phyloP scores from a whole-genome alignment of 2,888 invertebrate genomes.

The Drosophila lutescens region DNA sequence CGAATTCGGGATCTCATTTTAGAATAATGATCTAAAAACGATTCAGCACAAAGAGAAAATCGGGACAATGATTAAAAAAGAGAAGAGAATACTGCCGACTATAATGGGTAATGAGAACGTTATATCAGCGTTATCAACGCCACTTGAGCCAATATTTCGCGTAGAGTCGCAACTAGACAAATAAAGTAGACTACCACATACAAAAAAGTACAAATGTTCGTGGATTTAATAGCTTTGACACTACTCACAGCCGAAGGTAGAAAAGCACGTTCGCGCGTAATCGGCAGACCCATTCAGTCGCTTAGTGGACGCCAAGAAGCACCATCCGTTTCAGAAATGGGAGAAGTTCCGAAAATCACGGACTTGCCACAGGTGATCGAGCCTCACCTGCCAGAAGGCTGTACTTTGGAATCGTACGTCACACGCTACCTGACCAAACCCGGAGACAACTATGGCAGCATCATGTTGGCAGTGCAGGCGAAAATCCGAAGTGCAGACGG shows the following conservation, averaged over 20 bases:
- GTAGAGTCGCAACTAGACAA: conserved; percentile 13
- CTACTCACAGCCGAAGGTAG: conserved; percentile 24
- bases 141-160: conserved; percentile 52
- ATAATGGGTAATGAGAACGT: conserved; percentile 2
- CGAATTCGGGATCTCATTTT: no score
- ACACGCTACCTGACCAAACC: conserved; percentile 85
- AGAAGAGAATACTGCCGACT: background rate
- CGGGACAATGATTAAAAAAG: background rate
- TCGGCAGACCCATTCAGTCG: conserved; percentile 37
- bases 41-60: background rate
- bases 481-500: conserved; percentile 76
- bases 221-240: conserved; percentile 22
- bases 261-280: conserved; percentile 38
- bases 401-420: conserved; percentile 82
- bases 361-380: conserved; percentile 76
- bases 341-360: conserved; percentile 75
- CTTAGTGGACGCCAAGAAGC: conserved; percentile 10
- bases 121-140: conserved; percentile 48
- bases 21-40: no score
- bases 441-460: conserved; percentile 88
- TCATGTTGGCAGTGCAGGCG: conserved; percentile 85
- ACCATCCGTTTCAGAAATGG: conserved; percentile 53
- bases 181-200: conserved; percentile 11
- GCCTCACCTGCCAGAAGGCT: conserved; percentile 69
- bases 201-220: background rate